Evolutionary conservation across 2,888 invertebrate genomes (phyloP).

Genomic region (Metacarcinus magister): DNA sequence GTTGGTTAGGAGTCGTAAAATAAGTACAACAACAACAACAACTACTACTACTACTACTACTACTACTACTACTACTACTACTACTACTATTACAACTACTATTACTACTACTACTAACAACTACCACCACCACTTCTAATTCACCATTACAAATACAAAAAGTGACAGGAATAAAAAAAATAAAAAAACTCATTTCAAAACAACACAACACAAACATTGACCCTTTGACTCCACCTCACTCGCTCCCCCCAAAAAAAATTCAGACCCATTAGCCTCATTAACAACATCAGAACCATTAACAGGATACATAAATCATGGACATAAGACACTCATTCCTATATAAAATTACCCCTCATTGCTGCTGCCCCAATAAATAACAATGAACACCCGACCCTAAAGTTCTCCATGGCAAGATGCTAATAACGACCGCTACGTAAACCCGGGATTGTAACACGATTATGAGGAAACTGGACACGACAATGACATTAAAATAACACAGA

Average conservation of each 20-base stretch:
- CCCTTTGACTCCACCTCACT: no score
- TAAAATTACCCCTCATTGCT: conserved; percentile 33
- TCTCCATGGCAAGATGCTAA: background rate
- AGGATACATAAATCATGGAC: background rate
- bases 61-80: conserved; percentile 10
- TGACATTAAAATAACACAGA: background rate
- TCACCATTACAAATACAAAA: background rate
- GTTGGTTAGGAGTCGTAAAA: background rate
- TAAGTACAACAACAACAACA: background rate
- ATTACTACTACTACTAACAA: background rate
- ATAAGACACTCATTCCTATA: background rate
- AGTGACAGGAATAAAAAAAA: background rate
- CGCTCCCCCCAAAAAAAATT: no score
- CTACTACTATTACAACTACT: background rate
- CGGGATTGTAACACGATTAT: background rate
- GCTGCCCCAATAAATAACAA: background rate
- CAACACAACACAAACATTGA: no score
- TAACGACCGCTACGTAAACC: background rate
- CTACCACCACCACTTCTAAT: background rate
- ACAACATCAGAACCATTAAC: background rate
- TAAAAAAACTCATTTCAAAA: background rate
- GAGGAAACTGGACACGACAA: conserved; percentile 29
- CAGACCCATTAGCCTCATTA: no score
- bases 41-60: background rate
- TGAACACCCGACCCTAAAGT: background rate